Evolutionary conservation across 1,140 invertebrate genomes (phyloP).

Genomic region (Ceratina japonica): DNA sequence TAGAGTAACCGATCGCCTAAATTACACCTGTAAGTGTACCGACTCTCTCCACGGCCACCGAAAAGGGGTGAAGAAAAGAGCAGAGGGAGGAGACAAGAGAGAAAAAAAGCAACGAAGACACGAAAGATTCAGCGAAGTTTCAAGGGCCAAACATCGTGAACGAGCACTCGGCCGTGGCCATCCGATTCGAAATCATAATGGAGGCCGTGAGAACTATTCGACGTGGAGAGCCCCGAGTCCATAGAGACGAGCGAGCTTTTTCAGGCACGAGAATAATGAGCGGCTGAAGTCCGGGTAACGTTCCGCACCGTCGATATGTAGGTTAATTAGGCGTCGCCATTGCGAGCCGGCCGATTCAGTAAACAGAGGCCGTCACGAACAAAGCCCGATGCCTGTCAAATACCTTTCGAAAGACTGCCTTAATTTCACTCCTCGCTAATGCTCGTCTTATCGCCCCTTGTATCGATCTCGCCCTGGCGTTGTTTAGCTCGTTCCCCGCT

Average conservation of each 20-base stretch:
- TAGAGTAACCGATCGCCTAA: too few species aligned
- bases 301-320: conserved; percentile 24
- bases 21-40: too few species aligned
- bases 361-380: conserved; percentile 10
- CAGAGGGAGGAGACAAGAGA: not conserved
- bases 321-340: conserved; percentile 41
- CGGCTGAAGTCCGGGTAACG: conserved; percentile 26
- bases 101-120: not conserved
- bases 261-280: conserved; percentile 37
- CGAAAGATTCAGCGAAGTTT: not conserved
- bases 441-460: not conserved
- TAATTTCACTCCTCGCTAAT: conserved; percentile 12
- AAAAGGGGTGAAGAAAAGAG: not conserved
- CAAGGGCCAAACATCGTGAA: not conserved
- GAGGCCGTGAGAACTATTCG: not conserved
- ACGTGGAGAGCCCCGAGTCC: not conserved
- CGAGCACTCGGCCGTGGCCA: too few species aligned
- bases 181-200: conserved; percentile 9
- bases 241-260: conserved; percentile 5
- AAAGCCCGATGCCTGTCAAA: conserved; percentile 13
- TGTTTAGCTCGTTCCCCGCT: not conserved
- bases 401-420: conserved; percentile 16
- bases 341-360: not conserved
- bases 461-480: not conserved
- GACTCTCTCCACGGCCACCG: too few species aligned